Evolutionary conservation across 2,888 invertebrate genomes (phyloP), one percentile per base, ranked within the genome.

Genomic region (Buathra laborator): DNA sequence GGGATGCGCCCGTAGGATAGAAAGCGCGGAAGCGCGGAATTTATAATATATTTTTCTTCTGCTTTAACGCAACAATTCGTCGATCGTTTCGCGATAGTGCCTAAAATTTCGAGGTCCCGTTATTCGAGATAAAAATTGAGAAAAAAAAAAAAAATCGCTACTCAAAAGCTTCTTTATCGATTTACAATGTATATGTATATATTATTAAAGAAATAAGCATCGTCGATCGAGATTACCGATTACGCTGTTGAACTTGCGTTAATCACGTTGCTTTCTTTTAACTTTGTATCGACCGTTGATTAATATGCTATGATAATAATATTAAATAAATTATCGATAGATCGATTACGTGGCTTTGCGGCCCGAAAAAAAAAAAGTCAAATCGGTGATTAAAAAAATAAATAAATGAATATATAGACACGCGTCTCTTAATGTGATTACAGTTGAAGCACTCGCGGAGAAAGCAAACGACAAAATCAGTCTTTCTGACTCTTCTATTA

Each of bases 161-260:
- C 48, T 43, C 66, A 70, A 16, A 70, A 16, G 59, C 77, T 68
- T 59, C 46, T 67, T 77, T 68, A 56, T 56, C 67, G 29, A 77
- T 77, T 68, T 56, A 59, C 53, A 29, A 77, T 67, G 67, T 77
- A 46, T 77, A 77, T 77, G 53, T 68, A 77, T 32, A 56, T 56
- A 72, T 44, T 46, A 12, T 44, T 24, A 44, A 46, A 44, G 10
- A 59, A 75, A 48, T 75, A 64, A 62, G 32, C 64, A 64, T 64
- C 46, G 46, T 64, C 62, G 10, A 32, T 32, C 29, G 32, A 75
- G 32, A 64, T 75, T 48, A 46, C 44, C 44, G 74, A 75, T 48
- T 32, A 32, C 1, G 16, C 44, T 14, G 64, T 16, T 19, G 68
- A 77, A 59, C 29, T 67, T 2, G n/a, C 12, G 53, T 37, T 56